These are phyloP conservation scores for Cacatua alba DNA, from an alignment of 2,113 vertebrate species.

Conservation along the genomic window DNA sequence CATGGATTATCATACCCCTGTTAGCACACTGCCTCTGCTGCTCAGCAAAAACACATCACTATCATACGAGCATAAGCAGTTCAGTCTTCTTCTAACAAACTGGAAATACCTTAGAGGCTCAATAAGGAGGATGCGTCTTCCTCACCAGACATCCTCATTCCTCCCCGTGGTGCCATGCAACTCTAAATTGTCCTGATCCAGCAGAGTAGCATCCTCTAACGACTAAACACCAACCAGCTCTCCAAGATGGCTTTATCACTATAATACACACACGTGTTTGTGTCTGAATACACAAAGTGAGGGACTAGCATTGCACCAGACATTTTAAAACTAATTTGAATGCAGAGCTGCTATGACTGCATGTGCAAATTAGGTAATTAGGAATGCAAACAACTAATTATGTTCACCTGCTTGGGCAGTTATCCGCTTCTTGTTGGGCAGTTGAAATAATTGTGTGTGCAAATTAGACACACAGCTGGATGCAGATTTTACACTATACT, in stretches of 20 bases:
- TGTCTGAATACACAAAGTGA: not conserved
- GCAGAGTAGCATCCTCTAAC: not conserved
- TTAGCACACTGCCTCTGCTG: not conserved
- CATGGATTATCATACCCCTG: rapidly evolving
- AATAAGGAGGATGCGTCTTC: not conserved
- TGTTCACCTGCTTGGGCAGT: conserved; percentile 22
- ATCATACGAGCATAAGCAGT: rapidly evolving
- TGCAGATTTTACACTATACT: not conserved
- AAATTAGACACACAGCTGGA: not conserved
- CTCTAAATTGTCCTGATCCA: not conserved
- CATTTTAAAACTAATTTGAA: not conserved
- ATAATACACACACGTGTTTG: not conserved
- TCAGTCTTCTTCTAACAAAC: not conserved
- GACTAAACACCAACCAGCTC: not conserved
- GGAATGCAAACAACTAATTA: not conserved
- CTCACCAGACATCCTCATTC: not conserved
- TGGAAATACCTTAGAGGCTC: not conserved
- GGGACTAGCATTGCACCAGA: not conserved
- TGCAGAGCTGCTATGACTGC: not conserved
- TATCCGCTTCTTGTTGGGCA: not conserved
- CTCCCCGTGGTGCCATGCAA: rapidly evolving
- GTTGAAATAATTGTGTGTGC: not conserved
- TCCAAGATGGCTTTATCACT: not conserved
- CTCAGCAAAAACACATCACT: not conserved
- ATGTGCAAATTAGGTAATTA: conserved; percentile 30